A percentile compares a stretch with the other conserved stretches of the same genome.
Evolutionary conservation across 2,888 invertebrate species (phyloP).

Genomic region (Cosmia trapezina): DNA sequence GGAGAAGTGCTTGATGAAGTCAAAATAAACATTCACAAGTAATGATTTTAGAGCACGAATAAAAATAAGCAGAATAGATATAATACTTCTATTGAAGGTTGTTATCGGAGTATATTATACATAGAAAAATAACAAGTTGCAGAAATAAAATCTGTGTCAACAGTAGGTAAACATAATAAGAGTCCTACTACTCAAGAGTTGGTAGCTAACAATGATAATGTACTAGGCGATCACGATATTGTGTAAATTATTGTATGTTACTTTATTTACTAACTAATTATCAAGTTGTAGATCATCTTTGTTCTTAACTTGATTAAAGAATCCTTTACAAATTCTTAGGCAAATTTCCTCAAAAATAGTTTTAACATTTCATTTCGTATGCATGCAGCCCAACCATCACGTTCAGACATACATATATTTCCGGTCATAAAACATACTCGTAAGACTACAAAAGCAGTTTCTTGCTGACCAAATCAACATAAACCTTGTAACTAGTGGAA

Average conservation of each 20-base stretch:
- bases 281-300: background rate
- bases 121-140: background rate
- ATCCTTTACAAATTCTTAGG: background rate
- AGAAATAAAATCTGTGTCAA: background rate
- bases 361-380: slow-evolving; percentile 26
- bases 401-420: slow-evolving; percentile 38
- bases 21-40: slow-evolving; percentile 25
- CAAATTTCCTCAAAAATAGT: slow-evolving; percentile 23
- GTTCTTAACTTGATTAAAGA: background rate
- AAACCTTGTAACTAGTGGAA: slow-evolving; percentile 53
- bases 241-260: background rate
- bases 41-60: background rate
- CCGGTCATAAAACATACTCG: slow-evolving; percentile 50
- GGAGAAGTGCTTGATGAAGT: slow-evolving; percentile 19
- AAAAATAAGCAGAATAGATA: slow-evolving; percentile 7
- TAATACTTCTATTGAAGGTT: background rate
- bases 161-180: background rate
- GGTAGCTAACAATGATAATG: slow-evolving; percentile 1
- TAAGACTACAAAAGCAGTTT: slow-evolving; percentile 46
- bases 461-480: slow-evolving; percentile 48
- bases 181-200: slow-evolving; percentile 1
- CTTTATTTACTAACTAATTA: background rate
- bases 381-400: slow-evolving; percentile 30
- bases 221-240: background rate
- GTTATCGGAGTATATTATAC: background rate